phyloP scores from a whole-genome alignment of 1,140 invertebrate species.

The Halictus rubicundus region DNA sequence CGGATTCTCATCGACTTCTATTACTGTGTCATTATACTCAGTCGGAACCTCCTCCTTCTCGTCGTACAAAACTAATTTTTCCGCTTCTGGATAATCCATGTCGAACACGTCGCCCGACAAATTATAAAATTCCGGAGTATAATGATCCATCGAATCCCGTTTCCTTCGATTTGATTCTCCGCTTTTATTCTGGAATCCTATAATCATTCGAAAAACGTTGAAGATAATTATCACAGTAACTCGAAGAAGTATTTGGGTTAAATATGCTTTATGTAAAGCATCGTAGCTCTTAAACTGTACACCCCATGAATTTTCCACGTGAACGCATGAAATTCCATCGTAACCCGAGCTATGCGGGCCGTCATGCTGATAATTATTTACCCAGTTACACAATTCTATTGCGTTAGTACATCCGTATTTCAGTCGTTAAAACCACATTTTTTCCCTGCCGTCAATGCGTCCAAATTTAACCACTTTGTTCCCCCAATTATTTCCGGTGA shows the following conservation, averaged over 20 bases:
- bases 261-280: too few relatives aligned
- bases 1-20: conserved; percentile 55
- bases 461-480: background rate
- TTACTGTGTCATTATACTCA: conserved; percentile 25
- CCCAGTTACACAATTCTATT: background rate
- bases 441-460: too few relatives aligned
- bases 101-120: conserved; percentile 79
- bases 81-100: conserved; percentile 55
- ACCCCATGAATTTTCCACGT: background rate
- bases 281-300: background rate
- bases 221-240: too few relatives aligned
- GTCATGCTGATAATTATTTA: background rate
- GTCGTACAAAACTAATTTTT: conserved; percentile 52
- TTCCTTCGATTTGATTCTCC: background rate
- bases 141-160: background rate
- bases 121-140: conserved; percentile 72
- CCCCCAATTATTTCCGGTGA: too few relatives aligned
- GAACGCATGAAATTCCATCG: background rate
- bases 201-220: too few relatives aligned
- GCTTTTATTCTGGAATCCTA: background rate
- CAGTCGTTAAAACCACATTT: background rate
- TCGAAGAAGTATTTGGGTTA: too few relatives aligned
- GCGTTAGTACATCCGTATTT: background rate
- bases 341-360: too few relatives aligned
- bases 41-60: conserved; percentile 31